Percentiles rank a stretch among this genome's conserved stretches.
Conservation (phyloP, 1,140 invertebrate species). For the Micrasema minimum region DNA sequence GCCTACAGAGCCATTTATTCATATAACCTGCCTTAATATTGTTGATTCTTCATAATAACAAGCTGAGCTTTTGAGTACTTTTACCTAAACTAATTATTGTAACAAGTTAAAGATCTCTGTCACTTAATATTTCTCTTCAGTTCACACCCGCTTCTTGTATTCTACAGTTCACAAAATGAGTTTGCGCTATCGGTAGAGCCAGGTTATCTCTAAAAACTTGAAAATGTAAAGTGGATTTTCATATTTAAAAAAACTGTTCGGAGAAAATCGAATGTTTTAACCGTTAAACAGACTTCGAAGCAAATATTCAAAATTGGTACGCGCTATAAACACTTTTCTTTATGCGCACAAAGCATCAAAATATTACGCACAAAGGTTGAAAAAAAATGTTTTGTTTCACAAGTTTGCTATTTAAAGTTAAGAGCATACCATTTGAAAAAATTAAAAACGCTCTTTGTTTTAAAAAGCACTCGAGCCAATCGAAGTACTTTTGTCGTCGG, state of each 20-base stretch:
- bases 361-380: too few relatives aligned
- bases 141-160: conserved; percentile 17
- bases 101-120: conserved; percentile 2
- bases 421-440: conserved; percentile 4
- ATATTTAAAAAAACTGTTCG: conserved; percentile 14
- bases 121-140: conserved; percentile 19
- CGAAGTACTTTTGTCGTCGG: too few relatives aligned
- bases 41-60: too few relatives aligned
- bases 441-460: conserved; percentile 5
- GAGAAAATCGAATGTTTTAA: conserved; percentile 28
- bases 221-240: conserved; percentile 29
- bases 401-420: background rate
- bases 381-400: conserved; percentile 20
- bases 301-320: conserved; percentile 31
- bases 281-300: conserved; percentile 30
- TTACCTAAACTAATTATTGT: conserved; percentile 12
- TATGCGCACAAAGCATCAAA: conserved; percentile 24
- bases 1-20: background rate
- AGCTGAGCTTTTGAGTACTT: background rate
- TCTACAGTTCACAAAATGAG: conserved; percentile 26
- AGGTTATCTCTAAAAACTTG: conserved; percentile 24
- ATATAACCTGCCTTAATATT: conserved; percentile 3
- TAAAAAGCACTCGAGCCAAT: too few relatives aligned
- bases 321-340: conserved; percentile 18
- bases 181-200: conserved; percentile 18